phyloP scores from a whole-genome alignment of 2,888 invertebrate genomes.

The Psylliodes chrysocephalus region DNA sequence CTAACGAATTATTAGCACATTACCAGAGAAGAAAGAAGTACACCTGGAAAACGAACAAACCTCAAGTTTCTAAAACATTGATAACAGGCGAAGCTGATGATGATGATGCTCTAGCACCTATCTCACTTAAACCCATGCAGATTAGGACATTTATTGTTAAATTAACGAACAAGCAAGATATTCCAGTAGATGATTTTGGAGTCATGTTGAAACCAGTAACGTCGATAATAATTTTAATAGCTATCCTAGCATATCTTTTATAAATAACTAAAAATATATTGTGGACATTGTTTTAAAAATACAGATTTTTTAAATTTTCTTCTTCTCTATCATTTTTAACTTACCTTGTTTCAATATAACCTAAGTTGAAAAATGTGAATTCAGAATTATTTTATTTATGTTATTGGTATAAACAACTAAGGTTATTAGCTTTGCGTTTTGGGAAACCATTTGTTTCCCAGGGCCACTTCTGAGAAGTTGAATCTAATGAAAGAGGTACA shows the following conservation, averaged over 20 bases:
- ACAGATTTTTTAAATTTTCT: too few relatives aligned
- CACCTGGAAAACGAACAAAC: conserved; percentile 53
- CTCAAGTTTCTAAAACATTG: not conserved
- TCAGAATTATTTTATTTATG: too few relatives aligned
- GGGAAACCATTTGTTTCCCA: too few relatives aligned
- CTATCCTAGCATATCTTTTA: not conserved
- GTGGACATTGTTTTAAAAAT: too few relatives aligned
- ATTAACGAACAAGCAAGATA: not conserved
- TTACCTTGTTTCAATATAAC: too few relatives aligned
- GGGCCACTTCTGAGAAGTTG: too few relatives aligned
- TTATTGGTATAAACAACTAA: too few relatives aligned
- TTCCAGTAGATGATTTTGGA: not conserved
- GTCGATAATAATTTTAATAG: not conserved
- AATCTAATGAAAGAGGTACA: too few relatives aligned
- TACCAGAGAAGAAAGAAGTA: conserved; percentile 53
- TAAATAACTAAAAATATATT: not conserved
- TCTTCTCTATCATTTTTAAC: too few relatives aligned
- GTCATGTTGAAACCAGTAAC: not conserved
- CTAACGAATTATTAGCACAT: conserved; percentile 71
- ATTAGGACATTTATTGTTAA: conserved; percentile 74
- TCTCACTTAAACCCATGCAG: conserved; percentile 75
- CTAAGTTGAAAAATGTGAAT: too few relatives aligned
- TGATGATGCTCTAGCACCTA: conserved; percentile 33
- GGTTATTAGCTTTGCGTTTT: too few relatives aligned
- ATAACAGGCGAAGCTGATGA: not conserved